Evolutionary conservation across 2,888 invertebrate species (phyloP).

Genomic region (Erebia aethiops): DNA sequence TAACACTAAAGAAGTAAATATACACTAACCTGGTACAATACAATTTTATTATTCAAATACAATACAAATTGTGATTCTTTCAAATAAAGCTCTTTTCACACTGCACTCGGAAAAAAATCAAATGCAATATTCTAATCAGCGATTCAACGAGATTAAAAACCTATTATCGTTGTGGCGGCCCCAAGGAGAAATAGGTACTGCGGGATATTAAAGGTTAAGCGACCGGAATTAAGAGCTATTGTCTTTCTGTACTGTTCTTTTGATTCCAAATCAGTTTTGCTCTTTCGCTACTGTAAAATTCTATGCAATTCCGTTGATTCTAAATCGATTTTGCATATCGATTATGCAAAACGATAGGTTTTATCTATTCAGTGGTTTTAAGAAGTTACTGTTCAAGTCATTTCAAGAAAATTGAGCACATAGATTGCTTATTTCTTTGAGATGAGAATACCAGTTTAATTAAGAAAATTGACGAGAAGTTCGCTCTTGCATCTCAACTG

Average conservation of each 20-base stretch:
- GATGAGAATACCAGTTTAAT: too few species aligned
- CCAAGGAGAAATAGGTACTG: constrained; percentile 34
- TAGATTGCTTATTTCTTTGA: too few species aligned
- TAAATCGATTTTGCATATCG: not conserved
- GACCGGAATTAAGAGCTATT: constrained; percentile 37
- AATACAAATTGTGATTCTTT: not conserved
- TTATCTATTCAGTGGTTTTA: not conserved
- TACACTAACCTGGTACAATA: too few species aligned
- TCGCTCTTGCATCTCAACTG: too few species aligned
- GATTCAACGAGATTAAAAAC: constrained; percentile 50
- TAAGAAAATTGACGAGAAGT: too few species aligned
- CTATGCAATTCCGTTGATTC: not conserved
- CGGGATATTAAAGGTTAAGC: constrained; percentile 43
- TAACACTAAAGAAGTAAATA: too few species aligned
- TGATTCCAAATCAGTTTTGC: not conserved
- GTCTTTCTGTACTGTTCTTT: not conserved
- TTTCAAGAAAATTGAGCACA: too few species aligned
- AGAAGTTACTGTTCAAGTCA: too few species aligned
- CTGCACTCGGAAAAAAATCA: constrained; percentile 37
- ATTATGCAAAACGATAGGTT: not conserved
- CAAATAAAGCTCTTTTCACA: constrained; percentile 10
- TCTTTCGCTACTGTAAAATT: not conserved
- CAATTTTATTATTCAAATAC: not conserved
- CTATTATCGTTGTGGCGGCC: constrained; percentile 46
- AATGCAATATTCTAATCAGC: constrained; percentile 49